Conservation (phyloP, 1,140 invertebrate genomes). For the Diorhabda elongata region DNA sequence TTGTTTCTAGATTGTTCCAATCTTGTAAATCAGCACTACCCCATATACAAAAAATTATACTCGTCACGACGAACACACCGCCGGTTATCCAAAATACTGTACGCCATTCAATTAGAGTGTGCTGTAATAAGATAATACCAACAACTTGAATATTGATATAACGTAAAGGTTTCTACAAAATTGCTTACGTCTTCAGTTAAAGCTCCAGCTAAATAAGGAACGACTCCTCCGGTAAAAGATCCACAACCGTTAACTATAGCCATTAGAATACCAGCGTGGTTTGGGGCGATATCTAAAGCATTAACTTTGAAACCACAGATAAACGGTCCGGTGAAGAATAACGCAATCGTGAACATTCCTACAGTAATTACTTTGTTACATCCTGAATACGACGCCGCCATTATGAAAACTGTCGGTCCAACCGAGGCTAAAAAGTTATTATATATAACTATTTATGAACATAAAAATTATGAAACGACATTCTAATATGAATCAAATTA, state of each 20-base stretch:
- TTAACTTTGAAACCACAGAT: constrained; percentile 77
- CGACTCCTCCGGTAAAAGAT: constrained; percentile 69
- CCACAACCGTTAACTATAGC: constrained; percentile 46
- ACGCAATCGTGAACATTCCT: constrained; percentile 63
- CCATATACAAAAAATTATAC: constrained; percentile 9
- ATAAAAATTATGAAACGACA: too few relatives aligned
- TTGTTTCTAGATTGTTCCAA: constrained; percentile 3
- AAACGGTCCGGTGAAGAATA: constrained; percentile 72
- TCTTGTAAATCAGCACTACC: constrained; percentile 13
- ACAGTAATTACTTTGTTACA: constrained; percentile 64
- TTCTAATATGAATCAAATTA: too few relatives aligned
- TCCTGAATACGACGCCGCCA: constrained; percentile 75
- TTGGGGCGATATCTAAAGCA: constrained; percentile 76
- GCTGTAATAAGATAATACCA: constrained; percentile 5
- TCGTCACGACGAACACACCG: constrained; percentile 9
- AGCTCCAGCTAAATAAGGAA: constrained; percentile 69
- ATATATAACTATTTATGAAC: too few relatives aligned
- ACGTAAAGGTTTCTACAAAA: background rate
- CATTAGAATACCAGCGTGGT: constrained; percentile 77
- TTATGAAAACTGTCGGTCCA: constrained; percentile 71
- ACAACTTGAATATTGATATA: too few relatives aligned
- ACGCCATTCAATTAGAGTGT: constrained; percentile 10
- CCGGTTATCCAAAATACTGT: constrained; percentile 13
- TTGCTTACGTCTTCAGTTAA: constrained; percentile 40
- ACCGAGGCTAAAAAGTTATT: constrained; percentile 55